These are phyloP conservation scores for Aptenodytes forsteri DNA, from an alignment of 2,113 vertebrate species.

Conservation along the genomic window DNA sequence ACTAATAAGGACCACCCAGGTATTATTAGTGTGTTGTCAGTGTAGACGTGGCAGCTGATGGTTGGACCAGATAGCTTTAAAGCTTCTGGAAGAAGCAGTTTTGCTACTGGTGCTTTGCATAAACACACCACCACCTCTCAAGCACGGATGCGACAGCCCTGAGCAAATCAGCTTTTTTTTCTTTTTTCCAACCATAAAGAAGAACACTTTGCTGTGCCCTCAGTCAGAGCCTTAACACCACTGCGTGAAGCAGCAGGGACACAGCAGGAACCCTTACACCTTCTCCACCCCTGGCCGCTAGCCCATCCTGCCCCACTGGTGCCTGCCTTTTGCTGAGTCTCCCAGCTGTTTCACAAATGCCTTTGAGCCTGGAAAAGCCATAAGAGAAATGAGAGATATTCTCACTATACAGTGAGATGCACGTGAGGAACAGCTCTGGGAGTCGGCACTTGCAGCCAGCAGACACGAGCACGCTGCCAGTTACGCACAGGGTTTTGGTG, in stretches of 20 bases:
- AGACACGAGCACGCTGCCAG: neutral
- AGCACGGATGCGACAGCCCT: neutral
- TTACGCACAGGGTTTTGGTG: neutral
- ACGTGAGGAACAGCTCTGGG: neutral
- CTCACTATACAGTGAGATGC: neutral
- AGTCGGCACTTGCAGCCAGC: neutral
- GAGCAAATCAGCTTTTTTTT: neutral
- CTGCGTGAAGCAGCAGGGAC: neutral
- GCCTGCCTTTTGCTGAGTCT: neutral
- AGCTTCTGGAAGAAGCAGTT: neutral
- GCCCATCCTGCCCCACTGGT: fast-evolving
- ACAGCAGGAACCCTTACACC: neutral
- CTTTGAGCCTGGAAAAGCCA: neutral
- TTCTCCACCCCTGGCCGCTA: neutral
- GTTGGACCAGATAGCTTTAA: neutral
- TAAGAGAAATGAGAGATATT: neutral
- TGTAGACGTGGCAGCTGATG: neutral
- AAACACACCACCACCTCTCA: neutral
- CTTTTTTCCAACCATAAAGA: neutral
- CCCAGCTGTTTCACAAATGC: neutral
- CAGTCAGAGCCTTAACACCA: neutral
- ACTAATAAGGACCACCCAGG: neutral
- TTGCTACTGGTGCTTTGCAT: neutral
- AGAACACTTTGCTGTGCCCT: neutral
- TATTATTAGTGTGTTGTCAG: neutral